Conservation (phyloP, 2,888 invertebrate genomes). For the Morpho achilles region DNA sequence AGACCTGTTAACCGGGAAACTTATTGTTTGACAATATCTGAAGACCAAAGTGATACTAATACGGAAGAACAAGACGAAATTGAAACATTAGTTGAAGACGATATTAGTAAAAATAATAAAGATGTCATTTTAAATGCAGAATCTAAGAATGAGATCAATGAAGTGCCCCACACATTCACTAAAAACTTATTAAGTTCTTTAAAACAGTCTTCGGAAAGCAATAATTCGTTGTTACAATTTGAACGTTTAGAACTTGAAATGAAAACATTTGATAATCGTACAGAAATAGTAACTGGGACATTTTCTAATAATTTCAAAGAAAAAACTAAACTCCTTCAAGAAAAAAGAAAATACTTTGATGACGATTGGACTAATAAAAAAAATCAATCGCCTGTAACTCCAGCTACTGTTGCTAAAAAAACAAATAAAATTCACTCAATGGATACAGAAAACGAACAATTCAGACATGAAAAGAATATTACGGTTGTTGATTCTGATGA, state of each 20-base stretch:
- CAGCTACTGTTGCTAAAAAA: conserved; percentile 14
- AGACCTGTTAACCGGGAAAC: conserved; percentile 11
- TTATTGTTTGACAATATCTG: conserved; percentile 7
- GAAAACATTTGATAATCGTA: conserved; percentile 29
- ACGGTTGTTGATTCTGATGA: background rate
- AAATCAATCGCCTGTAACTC: background rate
- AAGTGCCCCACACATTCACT: conserved; percentile 37
- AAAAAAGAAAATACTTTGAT: conserved; percentile 45
- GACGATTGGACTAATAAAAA: conserved; percentile 23
- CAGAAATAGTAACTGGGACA: conserved; percentile 25
- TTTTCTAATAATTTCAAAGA: conserved; percentile 31
- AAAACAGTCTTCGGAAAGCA: conserved; percentile 37
- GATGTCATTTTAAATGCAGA: background rate
- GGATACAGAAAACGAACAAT: conserved; percentile 32
- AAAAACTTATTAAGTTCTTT: conserved; percentile 44
- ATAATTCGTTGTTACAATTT: conserved; percentile 53
- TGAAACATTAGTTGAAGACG: too few species aligned
- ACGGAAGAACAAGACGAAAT: background rate
- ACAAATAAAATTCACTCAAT: conserved; percentile 36
- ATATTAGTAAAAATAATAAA: background rate
- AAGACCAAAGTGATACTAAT: background rate
- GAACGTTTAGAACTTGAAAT: conserved; percentile 52
- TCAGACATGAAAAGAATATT: conserved; percentile 24
- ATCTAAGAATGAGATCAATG: conserved; percentile 3
- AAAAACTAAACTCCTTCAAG: conserved; percentile 36